These are phyloP conservation scores for Zaprionus capensis DNA, from an alignment of 1,140 invertebrate genomes.

Conservation along the genomic window DNA sequence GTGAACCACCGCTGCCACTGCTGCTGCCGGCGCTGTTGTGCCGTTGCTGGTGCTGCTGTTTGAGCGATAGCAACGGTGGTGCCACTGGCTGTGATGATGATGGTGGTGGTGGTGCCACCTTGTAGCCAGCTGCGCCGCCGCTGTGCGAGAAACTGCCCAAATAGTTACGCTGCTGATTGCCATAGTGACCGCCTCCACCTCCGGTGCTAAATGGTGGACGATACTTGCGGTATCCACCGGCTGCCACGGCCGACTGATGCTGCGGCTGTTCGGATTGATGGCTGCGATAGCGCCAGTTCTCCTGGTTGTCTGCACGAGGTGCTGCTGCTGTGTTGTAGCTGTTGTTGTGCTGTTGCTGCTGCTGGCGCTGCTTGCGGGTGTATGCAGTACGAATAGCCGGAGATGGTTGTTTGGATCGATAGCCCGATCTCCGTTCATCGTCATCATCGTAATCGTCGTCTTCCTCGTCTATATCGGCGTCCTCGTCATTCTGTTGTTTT, in stretches of 20 bases:
- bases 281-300: conserved; percentile 81
- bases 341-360: conserved; percentile 45
- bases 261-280: conserved; percentile 70
- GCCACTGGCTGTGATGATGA: conserved; percentile 3
- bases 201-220: conserved; percentile 72
- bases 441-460: conserved; percentile 66
- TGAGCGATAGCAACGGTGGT: conserved; percentile 40
- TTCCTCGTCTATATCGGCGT: conserved; percentile 73
- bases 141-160: conserved; percentile 75
- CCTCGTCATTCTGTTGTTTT: conserved; percentile 75
- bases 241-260: conserved; percentile 7
- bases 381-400: conserved; percentile 60
- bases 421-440: conserved; percentile 14
- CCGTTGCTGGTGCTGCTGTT: conserved; percentile 43
- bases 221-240: conserved; percentile 64
- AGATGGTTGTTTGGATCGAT: conserved; percentile 34
- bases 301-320: conserved; percentile 38
- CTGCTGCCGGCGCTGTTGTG: conserved; percentile 54
- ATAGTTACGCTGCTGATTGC: conserved; percentile 79
- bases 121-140: conserved; percentile 64
- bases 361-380: conserved; percentile 66
- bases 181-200: conserved; percentile 66
- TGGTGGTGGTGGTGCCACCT: conserved; percentile 42
- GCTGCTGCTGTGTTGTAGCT: conserved; percentile 49
- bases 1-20: conserved; percentile 66